Percentiles rank a stretch among this genome's conserved stretches.
Conservation (phyloP, 2,888 invertebrate species). For the Mantis religiosa region DNA sequence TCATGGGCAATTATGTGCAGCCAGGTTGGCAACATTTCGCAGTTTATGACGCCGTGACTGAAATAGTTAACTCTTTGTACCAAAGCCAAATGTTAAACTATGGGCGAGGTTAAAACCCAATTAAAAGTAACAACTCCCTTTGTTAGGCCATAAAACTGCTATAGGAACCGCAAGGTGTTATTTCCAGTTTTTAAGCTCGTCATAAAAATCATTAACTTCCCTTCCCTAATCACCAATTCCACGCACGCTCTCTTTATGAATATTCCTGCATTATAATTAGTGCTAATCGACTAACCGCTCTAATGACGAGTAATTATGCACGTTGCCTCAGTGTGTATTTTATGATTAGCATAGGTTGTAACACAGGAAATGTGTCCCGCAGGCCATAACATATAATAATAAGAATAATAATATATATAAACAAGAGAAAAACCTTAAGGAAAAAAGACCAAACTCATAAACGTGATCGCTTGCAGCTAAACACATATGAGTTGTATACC, state of each 20-base stretch:
- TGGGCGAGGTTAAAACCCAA: not conserved
- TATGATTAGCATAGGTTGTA: not conserved
- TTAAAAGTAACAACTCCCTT: not conserved
- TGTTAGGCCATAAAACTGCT: not conserved
- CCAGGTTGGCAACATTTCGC: not conserved
- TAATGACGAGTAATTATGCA: not conserved
- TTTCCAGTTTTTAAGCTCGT: not conserved
- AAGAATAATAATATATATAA: not conserved
- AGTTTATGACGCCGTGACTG: not conserved
- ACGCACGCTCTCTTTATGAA: not conserved
- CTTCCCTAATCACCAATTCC: not conserved
- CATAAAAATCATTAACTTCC: not conserved
- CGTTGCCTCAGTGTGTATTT: not conserved
- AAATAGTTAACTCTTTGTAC: not conserved
- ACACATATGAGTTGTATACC: not conserved
- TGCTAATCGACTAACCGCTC: not conserved
- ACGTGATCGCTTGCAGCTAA: constrained; percentile 4
- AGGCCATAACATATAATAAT: constrained; percentile 4
- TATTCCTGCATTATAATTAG: not conserved
- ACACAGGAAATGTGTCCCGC: not conserved
- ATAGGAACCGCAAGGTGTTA: not conserved
- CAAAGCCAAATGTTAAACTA: not conserved
- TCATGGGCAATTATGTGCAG: not conserved
- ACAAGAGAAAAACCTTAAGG: not conserved
- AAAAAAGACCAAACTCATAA: not conserved